These are phyloP conservation scores for Mugil cephalus DNA, from an alignment of 2,113 vertebrate species.

Conservation along the genomic window DNA sequence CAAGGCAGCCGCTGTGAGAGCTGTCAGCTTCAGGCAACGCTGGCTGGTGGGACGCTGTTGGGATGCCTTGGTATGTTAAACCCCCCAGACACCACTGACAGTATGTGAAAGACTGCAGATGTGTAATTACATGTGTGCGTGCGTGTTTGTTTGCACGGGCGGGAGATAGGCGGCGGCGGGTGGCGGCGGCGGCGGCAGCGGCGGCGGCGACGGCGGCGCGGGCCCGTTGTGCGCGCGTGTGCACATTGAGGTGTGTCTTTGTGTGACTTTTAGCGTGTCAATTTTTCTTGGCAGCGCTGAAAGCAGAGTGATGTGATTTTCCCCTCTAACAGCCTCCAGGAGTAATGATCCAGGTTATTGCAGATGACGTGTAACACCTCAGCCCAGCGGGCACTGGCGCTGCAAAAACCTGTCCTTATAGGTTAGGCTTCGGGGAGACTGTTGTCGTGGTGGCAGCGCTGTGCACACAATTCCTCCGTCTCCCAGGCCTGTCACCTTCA, in stretches of 20 bases:
- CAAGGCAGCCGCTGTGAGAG: constrained; percentile 50
- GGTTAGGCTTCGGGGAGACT: constrained; percentile 59
- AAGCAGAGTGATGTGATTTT: constrained; percentile 71
- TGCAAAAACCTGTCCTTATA: constrained; percentile 54
- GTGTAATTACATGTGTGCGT: constrained; percentile 20
- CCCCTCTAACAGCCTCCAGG: constrained; percentile 71
- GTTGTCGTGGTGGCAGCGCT: constrained; percentile 55
- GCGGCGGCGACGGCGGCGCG: background rate
- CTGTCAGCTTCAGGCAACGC: constrained; percentile 64
- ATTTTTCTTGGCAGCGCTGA: constrained; percentile 59
- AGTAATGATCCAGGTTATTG: constrained; percentile 79
- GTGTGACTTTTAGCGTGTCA: constrained; percentile 66
- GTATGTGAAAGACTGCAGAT: constrained; percentile 37
- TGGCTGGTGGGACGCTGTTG: constrained; percentile 43
- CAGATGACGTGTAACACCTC: constrained; percentile 75
- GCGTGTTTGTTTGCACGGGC: constrained; percentile 32
- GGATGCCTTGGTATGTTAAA: constrained; percentile 48
- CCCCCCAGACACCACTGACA: constrained; percentile 35
- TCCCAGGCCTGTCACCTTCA: constrained; percentile 65
- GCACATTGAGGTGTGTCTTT: constrained; percentile 42
- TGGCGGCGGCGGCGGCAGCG: too few relatives aligned
- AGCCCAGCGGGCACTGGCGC: constrained; percentile 58
- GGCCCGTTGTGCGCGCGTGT: constrained; percentile 12
- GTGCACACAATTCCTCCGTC: constrained; percentile 48
- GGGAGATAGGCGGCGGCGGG: background rate